phyloP scores from a whole-genome alignment of 1,140 invertebrate genomes.

The Drosophila subpulchrella region DNA sequence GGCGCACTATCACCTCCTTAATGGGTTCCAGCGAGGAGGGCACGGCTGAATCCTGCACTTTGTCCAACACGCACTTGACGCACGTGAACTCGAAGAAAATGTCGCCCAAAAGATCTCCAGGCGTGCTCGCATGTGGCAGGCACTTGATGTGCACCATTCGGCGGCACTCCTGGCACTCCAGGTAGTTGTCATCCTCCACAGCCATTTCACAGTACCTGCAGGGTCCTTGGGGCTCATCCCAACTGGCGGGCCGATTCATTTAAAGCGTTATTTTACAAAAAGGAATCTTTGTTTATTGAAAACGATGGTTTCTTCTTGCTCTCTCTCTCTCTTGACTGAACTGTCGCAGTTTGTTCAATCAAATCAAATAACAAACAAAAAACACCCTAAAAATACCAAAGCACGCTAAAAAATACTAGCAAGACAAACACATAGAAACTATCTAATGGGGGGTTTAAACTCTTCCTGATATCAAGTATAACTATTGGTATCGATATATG shows the following conservation, averaged over 20 bases:
- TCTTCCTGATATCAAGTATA: too few relatives aligned
- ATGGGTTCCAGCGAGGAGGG: constrained; percentile 1
- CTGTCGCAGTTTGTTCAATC: too few relatives aligned
- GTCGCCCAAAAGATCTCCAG: constrained; percentile 89
- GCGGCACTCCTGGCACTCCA: constrained; percentile 86
- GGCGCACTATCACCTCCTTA: constrained; percentile 60
- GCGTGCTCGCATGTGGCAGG: constrained; percentile 87
- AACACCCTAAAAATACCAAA: too few relatives aligned
- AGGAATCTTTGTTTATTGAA: background rate
- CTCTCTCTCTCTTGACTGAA: too few relatives aligned
- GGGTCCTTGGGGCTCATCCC: background rate
- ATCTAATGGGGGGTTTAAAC: too few relatives aligned
- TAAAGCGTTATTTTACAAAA: too few relatives aligned
- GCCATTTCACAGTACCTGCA: constrained; percentile 50
- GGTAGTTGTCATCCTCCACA: constrained; percentile 68
- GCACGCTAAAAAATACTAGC: too few relatives aligned
- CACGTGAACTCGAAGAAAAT: constrained; percentile 91
- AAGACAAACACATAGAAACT: too few relatives aligned
- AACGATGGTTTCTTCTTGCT: too few relatives aligned
- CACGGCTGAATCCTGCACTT: background rate
- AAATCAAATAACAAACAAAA: too few relatives aligned
- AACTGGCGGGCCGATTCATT: background rate
- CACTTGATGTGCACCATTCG: constrained; percentile 88
- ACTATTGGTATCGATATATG: too few relatives aligned
- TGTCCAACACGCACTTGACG: constrained; percentile 85